These are phyloP conservation scores for Acanthosepion lycidas DNA, from an alignment of 2,888 invertebrate species.

Conservation along the genomic window DNA sequence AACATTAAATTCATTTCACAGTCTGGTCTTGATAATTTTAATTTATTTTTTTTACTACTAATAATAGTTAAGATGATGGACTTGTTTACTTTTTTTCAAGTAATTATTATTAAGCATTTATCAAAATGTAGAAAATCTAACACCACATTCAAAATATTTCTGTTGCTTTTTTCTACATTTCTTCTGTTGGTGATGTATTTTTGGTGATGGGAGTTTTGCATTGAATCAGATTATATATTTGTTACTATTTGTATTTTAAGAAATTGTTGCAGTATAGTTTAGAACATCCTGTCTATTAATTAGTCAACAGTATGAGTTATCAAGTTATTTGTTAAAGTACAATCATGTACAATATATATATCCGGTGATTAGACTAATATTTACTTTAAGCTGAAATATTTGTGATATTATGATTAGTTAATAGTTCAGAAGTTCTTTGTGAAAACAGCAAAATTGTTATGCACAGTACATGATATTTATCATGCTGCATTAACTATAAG, in stretches of 20 bases:
- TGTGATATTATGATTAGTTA: not conserved
- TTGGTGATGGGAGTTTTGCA: not conserved
- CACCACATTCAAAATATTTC: not conserved
- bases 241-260: not conserved
- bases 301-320: not conserved
- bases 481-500: not conserved
- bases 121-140: not conserved
- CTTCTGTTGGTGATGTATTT: not conserved
- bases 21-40: not conserved
- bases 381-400: not conserved
- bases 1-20: not conserved
- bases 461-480: not conserved
- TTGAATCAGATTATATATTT: not conserved
- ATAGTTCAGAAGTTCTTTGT: not conserved
- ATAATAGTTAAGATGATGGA: not conserved
- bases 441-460: not conserved
- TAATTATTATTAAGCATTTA: not conserved
- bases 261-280: not conserved
- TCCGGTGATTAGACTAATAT: constrained; percentile 2
- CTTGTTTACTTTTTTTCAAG: too few species aligned
- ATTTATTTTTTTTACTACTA: not conserved
- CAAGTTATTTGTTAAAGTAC: not conserved
- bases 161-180: not conserved
- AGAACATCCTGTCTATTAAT: not conserved
- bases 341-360: not conserved